Percentiles rank a stretch among this genome's conserved stretches.
These are phyloP conservation scores for Brachylomia viminalis DNA, from an alignment of 2,888 invertebrate species.

Conservation along the genomic window DNA sequence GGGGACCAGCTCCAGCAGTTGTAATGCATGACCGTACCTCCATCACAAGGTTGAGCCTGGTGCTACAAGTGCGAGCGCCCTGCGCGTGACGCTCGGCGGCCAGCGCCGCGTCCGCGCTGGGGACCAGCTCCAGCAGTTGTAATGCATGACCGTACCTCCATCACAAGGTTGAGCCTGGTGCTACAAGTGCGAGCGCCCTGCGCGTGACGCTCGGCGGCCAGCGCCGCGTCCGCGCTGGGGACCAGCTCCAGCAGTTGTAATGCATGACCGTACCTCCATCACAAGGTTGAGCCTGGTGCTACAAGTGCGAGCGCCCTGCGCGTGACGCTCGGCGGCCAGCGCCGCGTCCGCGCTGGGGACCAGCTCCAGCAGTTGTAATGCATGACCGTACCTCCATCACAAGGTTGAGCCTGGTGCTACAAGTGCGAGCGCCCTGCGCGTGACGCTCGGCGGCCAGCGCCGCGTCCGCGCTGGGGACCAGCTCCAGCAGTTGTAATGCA, in stretches of 20 bases:
- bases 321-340: slow-evolving; percentile 77
- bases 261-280: slow-evolving; percentile 33
- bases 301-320: slow-evolving; percentile 83
- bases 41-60: slow-evolving; percentile 79
- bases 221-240: slow-evolving; percentile 76
- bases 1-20: slow-evolving; percentile 89
- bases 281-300: slow-evolving; percentile 84
- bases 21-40: too few relatives aligned
- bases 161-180: slow-evolving; percentile 81
- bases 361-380: slow-evolving; percentile 90
- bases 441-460: slow-evolving; percentile 78
- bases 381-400: slow-evolving; percentile 38
- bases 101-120: slow-evolving; percentile 74
- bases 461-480: slow-evolving; percentile 80
- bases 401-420: slow-evolving; percentile 85
- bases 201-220: slow-evolving; percentile 79
- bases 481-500: slow-evolving; percentile 90
- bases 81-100: slow-evolving; percentile 80
- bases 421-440: slow-evolving; percentile 81
- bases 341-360: slow-evolving; percentile 78
- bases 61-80: slow-evolving; percentile 85
- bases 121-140: slow-evolving; percentile 89
- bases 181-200: slow-evolving; percentile 84
- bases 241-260: slow-evolving; percentile 90
- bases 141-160: slow-evolving; percentile 35